Percentiles rank a stretch among this genome's conserved stretches.
Conservation (phyloP, 2,113 vertebrate species). For the Andinoacara biseriatus region DNA sequence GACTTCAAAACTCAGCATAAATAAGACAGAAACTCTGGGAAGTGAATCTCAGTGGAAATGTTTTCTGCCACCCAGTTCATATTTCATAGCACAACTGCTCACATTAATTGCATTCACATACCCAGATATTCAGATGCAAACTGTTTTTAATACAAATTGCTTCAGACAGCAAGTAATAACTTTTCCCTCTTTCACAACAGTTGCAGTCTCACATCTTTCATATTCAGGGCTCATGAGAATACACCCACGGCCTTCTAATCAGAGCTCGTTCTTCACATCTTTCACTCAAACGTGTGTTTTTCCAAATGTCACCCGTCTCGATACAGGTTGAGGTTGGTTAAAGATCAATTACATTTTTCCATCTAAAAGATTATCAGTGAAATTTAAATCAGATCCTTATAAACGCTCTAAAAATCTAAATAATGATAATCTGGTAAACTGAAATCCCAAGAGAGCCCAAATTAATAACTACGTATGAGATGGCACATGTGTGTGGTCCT, state of each 20-base stretch:
- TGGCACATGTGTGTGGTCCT: background rate
- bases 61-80: constrained; percentile 62
- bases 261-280: constrained; percentile 37
- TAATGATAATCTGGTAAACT: background rate
- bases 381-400: constrained; percentile 41
- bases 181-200: constrained; percentile 64
- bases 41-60: constrained; percentile 53
- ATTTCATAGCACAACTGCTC: constrained; percentile 67
- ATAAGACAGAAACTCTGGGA: constrained; percentile 48
- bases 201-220: constrained; percentile 65
- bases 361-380: constrained; percentile 36
- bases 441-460: background rate
- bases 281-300: constrained; percentile 27
- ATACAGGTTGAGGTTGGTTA: constrained; percentile 25
- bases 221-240: constrained; percentile 59
- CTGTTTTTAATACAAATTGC: constrained; percentile 77
- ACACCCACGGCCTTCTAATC: constrained; percentile 67
- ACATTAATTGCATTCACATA: constrained; percentile 73
- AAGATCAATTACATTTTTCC: constrained; percentile 22
- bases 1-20: constrained; percentile 64
- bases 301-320: constrained; percentile 60
- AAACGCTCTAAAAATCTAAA: constrained; percentile 26
- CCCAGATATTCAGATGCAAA: constrained; percentile 70
- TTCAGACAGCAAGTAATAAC: constrained; percentile 75
- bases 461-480: background rate